Base-by-base conservation (phyloP, 2,113 vertebrate genomes). In the Oxyruncus cristatus region DNA sequence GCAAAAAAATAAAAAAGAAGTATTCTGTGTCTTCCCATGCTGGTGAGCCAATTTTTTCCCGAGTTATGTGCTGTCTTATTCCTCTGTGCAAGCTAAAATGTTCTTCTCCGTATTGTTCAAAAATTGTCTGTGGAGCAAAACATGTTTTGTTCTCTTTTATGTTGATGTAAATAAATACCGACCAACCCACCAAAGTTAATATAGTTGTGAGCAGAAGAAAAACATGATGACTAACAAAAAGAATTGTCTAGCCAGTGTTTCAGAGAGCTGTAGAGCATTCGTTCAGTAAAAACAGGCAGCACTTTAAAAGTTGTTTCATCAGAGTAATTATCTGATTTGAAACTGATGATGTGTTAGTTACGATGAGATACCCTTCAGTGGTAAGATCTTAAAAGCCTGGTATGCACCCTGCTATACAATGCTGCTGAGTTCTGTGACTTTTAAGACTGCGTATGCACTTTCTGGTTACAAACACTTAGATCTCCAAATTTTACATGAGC, bases 1-100 rank as follows among this genome's bases (percentile, higher is more conserved):
- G 2, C 2, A 61, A 41, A 80, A 37, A 26, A 3, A 7, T 9
- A 63, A 47, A 6, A 42, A 39, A 52, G 6, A 24, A 0, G 1
- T 30, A 24, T 37, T 70, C 32, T 66, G 8, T 26, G 16, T 37
- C 24, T 79, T 86, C 26, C 12, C 9, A 18, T 67, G 5, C 19
- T 18, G 33, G 24, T 72, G 10, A 70, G 10, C 19, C 42, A 86
- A 8, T 26, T 47, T 66, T 35, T 59, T 41, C n/a, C 21, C 33
- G 73, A 11, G 35, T 35, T 56, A 56, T 39, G 66, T 8, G 8
- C 7, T 67, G 8, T 44, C 14, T 55, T 76, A 59, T 26, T 92
- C 16, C 20, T 4, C 4, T 11, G 6, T 67, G 14, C 18, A 81
- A 56, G 5, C 14, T 14, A 32, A 70, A 84, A 71, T 32, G 0